Evolutionary conservation across 2,888 invertebrate species (phyloP).

Genomic region (Himalopsyche tibetana): DNA sequence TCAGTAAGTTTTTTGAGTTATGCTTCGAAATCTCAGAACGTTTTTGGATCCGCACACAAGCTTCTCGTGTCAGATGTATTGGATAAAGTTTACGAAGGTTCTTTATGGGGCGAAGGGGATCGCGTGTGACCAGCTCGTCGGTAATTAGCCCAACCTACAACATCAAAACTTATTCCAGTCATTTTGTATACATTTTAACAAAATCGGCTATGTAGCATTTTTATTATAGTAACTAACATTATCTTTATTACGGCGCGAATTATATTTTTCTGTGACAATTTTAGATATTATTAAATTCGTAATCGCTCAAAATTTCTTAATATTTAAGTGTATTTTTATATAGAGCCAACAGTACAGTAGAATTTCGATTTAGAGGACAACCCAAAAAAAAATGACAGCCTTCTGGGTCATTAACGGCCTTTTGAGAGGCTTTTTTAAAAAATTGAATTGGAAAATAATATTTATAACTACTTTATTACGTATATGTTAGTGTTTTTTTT

Average conservation of each 20-base stretch:
- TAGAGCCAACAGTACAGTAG: too few relatives aligned
- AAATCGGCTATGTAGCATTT: constrained; percentile 14
- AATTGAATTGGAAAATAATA: too few relatives aligned
- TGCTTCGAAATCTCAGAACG: constrained; percentile 15
- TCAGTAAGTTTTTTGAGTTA: constrained; percentile 17
- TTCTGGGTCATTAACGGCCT: too few relatives aligned
- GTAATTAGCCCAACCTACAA: constrained; percentile 32
- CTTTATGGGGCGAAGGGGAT: background rate
- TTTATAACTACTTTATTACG: too few relatives aligned
- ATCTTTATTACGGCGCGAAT: background rate
- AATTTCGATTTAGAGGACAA: background rate
- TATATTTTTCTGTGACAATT: background rate
- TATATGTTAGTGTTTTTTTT: too few relatives aligned
- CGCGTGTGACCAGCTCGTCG: constrained; percentile 33
- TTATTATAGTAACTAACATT: background rate
- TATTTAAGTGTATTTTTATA: background rate
- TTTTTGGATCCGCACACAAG: constrained; percentile 24
- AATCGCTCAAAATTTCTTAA: background rate
- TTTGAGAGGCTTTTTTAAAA: too few relatives aligned
- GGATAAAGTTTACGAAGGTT: constrained; percentile 37
- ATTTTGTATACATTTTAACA: constrained; percentile 38
- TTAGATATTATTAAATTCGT: background rate
- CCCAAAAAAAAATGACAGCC: too few relatives aligned
- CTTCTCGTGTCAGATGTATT: constrained; percentile 35
- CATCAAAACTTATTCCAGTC: constrained; percentile 36